Conservation (phyloP, 2,113 vertebrate species). For the Elaphurus davidianus region DNA sequence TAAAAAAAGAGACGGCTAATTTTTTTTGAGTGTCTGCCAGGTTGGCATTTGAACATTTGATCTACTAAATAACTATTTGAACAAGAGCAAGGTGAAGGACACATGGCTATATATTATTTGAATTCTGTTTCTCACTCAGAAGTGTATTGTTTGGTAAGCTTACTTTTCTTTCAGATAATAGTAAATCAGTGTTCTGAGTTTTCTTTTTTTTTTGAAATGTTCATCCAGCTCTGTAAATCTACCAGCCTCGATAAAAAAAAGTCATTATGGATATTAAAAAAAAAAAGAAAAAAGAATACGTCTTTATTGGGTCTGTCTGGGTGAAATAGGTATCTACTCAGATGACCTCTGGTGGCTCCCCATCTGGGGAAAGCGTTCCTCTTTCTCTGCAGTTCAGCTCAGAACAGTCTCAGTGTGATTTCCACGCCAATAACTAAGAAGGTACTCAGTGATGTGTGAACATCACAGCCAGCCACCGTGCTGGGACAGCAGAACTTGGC, state of each 20-base stretch:
- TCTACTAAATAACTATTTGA: conserved; percentile 59
- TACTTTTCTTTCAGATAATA: conserved; percentile 64
- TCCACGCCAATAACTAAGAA: neutral
- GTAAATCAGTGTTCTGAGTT: conserved; percentile 61
- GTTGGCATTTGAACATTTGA: conserved; percentile 59
- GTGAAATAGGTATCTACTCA: neutral
- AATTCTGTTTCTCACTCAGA: conserved; percentile 56
- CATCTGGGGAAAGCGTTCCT: neutral
- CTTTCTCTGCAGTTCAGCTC: neutral
- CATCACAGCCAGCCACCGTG: neutral
- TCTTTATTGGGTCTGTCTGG: neutral
- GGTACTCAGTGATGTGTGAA: neutral
- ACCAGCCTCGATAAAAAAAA: conserved; percentile 21
- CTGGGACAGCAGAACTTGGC: neutral
- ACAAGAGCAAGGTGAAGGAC: conserved; percentile 63
- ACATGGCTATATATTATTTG: conserved; percentile 57
- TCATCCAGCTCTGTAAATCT: conserved; percentile 37
- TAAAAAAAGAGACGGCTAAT: neutral
- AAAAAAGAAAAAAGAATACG: neutral
- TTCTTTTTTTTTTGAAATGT: conserved; percentile 51
- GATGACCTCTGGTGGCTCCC: neutral
- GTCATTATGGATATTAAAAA: neutral
- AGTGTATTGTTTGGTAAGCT: conserved; percentile 62
- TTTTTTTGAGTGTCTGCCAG: conserved; percentile 64
- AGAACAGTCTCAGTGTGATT: neutral